A percentile compares a stretch with the other conserved stretches of the same genome.
Conservation (phyloP, 2,113 vertebrate species). For the Vombatus ursinus region DNA sequence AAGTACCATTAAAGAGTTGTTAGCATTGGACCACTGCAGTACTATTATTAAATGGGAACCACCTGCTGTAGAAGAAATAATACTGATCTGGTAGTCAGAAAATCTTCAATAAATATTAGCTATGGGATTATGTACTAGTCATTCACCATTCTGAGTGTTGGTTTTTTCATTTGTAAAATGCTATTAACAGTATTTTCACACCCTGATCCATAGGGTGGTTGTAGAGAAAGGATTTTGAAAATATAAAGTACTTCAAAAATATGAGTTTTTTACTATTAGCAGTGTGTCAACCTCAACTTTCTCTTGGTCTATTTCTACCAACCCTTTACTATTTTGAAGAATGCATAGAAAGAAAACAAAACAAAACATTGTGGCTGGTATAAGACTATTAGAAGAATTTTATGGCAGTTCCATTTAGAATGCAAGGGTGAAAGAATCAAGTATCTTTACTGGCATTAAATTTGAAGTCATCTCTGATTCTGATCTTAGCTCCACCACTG, state of each 20-base stretch:
- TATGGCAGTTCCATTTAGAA: background rate
- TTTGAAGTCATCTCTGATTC: background rate
- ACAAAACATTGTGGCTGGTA: background rate
- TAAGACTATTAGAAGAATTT: background rate
- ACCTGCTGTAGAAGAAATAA: background rate
- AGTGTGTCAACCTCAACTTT: background rate
- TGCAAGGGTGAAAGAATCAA: background rate
- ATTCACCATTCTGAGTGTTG: background rate
- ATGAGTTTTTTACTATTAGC: background rate
- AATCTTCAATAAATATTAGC: background rate
- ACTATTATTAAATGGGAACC: background rate
- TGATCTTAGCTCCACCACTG: background rate
- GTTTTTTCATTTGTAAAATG: background rate
- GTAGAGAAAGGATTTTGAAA: background rate
- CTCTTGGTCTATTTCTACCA: background rate
- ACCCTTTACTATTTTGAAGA: background rate
- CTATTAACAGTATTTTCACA: background rate
- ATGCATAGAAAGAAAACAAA: background rate
- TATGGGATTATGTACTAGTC: background rate
- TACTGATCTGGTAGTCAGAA: background rate
- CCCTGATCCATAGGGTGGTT: background rate
- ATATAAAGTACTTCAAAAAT: background rate
- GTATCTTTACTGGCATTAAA: background rate
- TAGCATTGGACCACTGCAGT: background rate
- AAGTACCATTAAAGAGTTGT: background rate